These are phyloP conservation scores for Cantharis rustica DNA, from an alignment of 2,888 invertebrate species.

Conservation along the genomic window DNA sequence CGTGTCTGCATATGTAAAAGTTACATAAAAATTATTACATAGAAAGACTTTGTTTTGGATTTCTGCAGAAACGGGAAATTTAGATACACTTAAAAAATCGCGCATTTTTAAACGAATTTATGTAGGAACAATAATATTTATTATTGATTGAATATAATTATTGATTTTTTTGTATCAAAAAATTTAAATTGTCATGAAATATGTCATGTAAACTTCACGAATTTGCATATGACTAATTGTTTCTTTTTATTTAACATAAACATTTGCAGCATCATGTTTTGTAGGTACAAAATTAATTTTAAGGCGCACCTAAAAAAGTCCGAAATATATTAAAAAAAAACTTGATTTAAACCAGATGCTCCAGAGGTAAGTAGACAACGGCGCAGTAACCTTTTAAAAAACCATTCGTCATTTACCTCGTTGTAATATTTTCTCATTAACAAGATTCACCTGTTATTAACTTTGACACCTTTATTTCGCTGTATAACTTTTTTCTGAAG, in stretches of 20 bases:
- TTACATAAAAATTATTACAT: neutral
- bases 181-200: neutral
- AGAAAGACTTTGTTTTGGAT: neutral
- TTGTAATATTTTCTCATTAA: conserved; percentile 53
- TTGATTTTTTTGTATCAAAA: neutral
- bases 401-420: conserved; percentile 44
- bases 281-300: conserved; percentile 10
- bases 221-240: conserved; percentile 5
- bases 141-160: neutral
- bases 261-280: conserved; percentile 9
- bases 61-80: neutral
- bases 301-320: conserved; percentile 7
- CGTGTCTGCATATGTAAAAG: neutral
- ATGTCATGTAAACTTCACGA: conserved; percentile 1
- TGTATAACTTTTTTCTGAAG: conserved; percentile 27
- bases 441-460: conserved; percentile 47
- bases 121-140: neutral
- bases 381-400: conserved; percentile 40
- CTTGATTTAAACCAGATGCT: conserved; percentile 33
- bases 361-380: conserved; percentile 31
- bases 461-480: conserved; percentile 39
- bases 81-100: neutral
- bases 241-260: conserved; percentile 2
- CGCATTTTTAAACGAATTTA: neutral
- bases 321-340: conserved; percentile 11